Evolutionary conservation across 1,140 invertebrate species (phyloP), one percentile per base, ranked within the genome.

Genomic region (Oryctes rhinoceros): DNA sequence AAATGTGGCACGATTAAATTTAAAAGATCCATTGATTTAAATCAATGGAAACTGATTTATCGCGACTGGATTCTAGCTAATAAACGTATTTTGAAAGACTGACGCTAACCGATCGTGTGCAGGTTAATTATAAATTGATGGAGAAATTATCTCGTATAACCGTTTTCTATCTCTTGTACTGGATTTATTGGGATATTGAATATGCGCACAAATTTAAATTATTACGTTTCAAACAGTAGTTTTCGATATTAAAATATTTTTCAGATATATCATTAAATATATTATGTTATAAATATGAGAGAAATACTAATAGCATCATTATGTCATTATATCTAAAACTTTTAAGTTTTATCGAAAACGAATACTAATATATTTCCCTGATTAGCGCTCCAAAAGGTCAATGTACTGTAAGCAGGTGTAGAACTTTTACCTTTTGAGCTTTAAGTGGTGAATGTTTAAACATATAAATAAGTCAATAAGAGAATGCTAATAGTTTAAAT

Each of bases 21-120:
- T 53, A 53, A 53, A 53, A 53, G 49, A 53, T 15, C 49, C 49
- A 53, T 53, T 53, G 49, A 53, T 53, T 53, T 53, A 53, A 53
- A 53, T 53, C 49, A 18, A 53, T 18, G n/a, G n/a, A 53, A 53
- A 53, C 49, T 53, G 49, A 53, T 53, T 53, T 53, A 53, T 53
- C 13, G n/a, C 49, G 49, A 53, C 49, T 53, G 1, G 11, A 53
- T 15, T 53, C 13, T 53, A 44, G 39, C 49, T 53, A 53, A 53
- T 53, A 53, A 18, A 18, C 49, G n/a, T 53, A 53, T 53, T 53
- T 53, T 53, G 49, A 13, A 53, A 53, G 49, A 53, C 13, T 53
- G 13, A 53, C 11, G n/a, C 49, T 53, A 53, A 53, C 13, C n/a
- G 49, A 53, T 53, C 4, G n/a, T 13, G n/a, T 4, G 49, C 11